These are phyloP conservation scores for Phainopepla nitens DNA, from an alignment of 2,113 vertebrate species.

Conservation along the genomic window DNA sequence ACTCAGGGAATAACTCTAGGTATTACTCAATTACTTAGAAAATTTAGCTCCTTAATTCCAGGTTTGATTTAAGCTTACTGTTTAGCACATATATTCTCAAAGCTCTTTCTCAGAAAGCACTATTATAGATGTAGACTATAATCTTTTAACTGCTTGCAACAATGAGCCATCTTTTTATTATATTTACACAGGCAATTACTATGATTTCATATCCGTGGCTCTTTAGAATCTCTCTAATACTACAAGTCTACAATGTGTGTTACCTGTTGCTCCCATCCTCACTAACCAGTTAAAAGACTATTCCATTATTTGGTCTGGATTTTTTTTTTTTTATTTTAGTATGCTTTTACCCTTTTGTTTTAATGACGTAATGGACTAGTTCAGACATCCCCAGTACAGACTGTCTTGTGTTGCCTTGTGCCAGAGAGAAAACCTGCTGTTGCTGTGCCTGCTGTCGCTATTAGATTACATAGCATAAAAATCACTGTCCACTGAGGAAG, in stretches of 20 bases:
- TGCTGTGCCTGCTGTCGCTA: neutral
- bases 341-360: neutral
- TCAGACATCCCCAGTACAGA: neutral
- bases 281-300: neutral
- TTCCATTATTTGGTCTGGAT: neutral
- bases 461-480: conserved; percentile 33
- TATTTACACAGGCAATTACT: neutral
- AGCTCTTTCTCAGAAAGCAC: neutral
- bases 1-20: neutral
- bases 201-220: neutral
- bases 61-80: neutral
- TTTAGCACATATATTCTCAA: neutral
- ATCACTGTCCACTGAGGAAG: conserved; percentile 30
- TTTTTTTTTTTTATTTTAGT: neutral
- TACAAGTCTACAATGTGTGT: neutral
- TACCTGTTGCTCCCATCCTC: neutral
- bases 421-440: neutral
- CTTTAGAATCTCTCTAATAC: neutral
- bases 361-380: neutral
- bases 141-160: neutral
- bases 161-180: neutral
- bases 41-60: neutral
- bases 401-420: neutral
- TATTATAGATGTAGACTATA: neutral
- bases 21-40: neutral